These are phyloP conservation scores for Phyto melanocephala DNA, from an alignment of 2,888 invertebrate genomes.

Conservation along the genomic window DNA sequence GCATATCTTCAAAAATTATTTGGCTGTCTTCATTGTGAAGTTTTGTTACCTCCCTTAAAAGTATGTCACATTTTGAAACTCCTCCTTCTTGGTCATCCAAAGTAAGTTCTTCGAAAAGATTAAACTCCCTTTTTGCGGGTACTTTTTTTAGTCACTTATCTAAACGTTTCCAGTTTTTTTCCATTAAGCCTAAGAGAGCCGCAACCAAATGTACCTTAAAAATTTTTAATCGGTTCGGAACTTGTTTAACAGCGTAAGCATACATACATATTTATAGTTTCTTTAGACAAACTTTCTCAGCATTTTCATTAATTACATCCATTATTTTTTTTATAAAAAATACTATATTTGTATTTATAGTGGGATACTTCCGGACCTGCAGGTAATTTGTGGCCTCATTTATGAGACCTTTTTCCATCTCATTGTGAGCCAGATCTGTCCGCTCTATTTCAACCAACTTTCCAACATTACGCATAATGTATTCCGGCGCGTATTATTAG, in stretches of 20 bases:
- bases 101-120: not conserved
- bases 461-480: not conserved
- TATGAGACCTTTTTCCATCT: not conserved
- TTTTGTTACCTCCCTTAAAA: not conserved
- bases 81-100: not conserved
- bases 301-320: not conserved
- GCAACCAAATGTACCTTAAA: conserved; percentile 7
- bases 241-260: not conserved
- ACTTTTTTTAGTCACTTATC: not conserved
- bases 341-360: conserved; percentile 4
- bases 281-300: not conserved
- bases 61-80: not conserved
- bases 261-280: conserved; percentile 1
- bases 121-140: not conserved
- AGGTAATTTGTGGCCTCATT: not conserved
- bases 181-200: not conserved
- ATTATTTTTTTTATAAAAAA: not conserved
- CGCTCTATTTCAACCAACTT: conserved; percentile 1
- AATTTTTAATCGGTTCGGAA: not conserved
- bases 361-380: conserved; percentile 8
- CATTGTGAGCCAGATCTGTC: not conserved
- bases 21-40: not conserved
- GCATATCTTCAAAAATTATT: no score
- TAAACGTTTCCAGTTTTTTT: not conserved
- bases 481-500: conserved; percentile 7